Evolutionary conservation across 1,140 invertebrate species (phyloP).

Genomic region (Mya arenaria): DNA sequence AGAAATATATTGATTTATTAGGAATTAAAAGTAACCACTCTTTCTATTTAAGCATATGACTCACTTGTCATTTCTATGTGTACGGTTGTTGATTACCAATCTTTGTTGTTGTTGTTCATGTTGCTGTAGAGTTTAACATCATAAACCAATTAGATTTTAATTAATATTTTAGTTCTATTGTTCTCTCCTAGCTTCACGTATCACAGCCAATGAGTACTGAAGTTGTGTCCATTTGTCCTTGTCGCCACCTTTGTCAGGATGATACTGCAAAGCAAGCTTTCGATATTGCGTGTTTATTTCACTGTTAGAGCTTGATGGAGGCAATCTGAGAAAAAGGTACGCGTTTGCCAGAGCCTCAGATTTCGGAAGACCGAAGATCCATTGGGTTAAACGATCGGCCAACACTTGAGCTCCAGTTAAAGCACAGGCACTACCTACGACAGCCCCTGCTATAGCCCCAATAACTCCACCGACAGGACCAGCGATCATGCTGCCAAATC

Average conservation of each 20-base stretch:
- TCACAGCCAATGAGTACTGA: constrained; percentile 4
- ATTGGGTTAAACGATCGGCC: neutral
- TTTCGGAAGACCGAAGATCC: constrained; percentile 8
- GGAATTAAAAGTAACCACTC: too few relatives aligned
- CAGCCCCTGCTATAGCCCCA: neutral
- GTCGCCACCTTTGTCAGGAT: constrained; percentile 16
- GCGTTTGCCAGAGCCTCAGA: neutral
- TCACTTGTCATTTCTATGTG: too few relatives aligned
- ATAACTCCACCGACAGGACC: neutral
- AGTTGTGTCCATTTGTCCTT: constrained; percentile 5
- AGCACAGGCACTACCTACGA: neutral
- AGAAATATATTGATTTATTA: too few relatives aligned
- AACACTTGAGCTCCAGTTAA: neutral
- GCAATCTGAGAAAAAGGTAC: neutral
- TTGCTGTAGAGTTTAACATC: too few relatives aligned
- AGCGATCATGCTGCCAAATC: neutral
- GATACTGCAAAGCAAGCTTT: neutral
- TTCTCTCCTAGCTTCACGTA: neutral
- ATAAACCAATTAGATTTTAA: too few relatives aligned
- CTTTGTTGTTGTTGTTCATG: too few relatives aligned
- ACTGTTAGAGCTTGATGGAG: neutral
- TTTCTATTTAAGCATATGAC: too few relatives aligned
- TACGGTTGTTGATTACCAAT: too few relatives aligned
- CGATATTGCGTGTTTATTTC: neutral
- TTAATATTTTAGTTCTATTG: too few relatives aligned